Evolutionary conservation across 2,797 vertebrate genomes (phyloP).

Genomic region (Pantherophis vulpinus): DNA sequence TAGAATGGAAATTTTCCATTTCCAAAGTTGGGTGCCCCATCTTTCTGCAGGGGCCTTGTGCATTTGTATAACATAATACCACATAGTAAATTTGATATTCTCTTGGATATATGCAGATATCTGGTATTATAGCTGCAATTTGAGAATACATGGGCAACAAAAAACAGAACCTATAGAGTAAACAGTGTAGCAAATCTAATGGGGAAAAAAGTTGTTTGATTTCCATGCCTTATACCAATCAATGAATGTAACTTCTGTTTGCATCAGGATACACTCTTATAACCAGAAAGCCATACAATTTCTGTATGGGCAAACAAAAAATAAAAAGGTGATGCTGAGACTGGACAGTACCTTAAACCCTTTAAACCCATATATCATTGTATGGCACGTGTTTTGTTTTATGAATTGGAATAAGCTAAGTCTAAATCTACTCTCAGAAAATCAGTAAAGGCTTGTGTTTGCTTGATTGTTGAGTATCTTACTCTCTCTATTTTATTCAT

Average conservation of each 20-base stretch:
- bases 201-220: background rate
- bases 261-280: background rate
- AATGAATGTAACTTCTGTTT: background rate
- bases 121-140: background rate
- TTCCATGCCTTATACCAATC: background rate
- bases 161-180: background rate
- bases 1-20: background rate
- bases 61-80: background rate
- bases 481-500: background rate
- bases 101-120: background rate
- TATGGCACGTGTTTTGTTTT: background rate
- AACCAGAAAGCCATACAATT: background rate
- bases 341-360: background rate
- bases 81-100: background rate
- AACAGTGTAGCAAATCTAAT: background rate
- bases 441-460: background rate
- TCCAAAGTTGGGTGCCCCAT: background rate
- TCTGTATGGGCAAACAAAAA: background rate
- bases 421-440: background rate
- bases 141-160: background rate
- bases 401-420: background rate
- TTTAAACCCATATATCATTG: background rate
- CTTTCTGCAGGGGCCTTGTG: background rate
- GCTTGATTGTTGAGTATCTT: background rate
- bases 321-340: background rate